phyloP scores from a whole-genome alignment of 2,888 invertebrate genomes.

The Epinotia ramella region DNA sequence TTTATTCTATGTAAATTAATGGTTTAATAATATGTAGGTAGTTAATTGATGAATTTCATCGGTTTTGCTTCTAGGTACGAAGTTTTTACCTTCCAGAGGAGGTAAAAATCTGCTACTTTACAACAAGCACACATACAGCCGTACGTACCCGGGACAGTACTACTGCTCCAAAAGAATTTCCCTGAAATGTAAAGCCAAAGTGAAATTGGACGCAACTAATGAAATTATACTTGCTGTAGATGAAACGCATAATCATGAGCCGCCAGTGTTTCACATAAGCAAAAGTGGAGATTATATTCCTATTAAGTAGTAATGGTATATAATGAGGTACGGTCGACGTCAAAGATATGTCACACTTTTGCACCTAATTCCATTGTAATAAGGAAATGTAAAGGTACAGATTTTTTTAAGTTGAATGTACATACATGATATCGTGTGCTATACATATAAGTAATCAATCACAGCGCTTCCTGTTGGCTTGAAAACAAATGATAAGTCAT shows the following conservation, averaged over 20 bases:
- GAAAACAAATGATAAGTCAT: no score
- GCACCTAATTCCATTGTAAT: no score
- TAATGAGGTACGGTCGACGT: no score
- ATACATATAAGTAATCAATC: no score
- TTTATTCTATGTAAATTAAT: background rate
- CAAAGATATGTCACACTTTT: no score
- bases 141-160: background rate
- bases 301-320: background rate
- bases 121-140: conserved; percentile 20
- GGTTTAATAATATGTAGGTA: background rate
- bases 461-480: no score
- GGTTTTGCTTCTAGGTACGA: conserved; percentile 13
- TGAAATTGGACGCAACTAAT: conserved; percentile 26
- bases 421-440: no score
- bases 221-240: background rate
- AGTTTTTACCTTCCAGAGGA: conserved; percentile 4
- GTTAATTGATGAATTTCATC: background rate
- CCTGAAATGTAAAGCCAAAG: conserved; percentile 24
- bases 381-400: no score
- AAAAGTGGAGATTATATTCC: conserved; percentile 5
- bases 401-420: no score
- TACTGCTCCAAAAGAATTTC: conserved; percentile 11
- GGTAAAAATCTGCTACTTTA: conserved; percentile 9
- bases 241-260: conserved; percentile 5
- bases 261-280: background rate